These are phyloP conservation scores for Vulpes vulpes DNA, from an alignment of 2,113 vertebrate species.

Conservation along the genomic window DNA sequence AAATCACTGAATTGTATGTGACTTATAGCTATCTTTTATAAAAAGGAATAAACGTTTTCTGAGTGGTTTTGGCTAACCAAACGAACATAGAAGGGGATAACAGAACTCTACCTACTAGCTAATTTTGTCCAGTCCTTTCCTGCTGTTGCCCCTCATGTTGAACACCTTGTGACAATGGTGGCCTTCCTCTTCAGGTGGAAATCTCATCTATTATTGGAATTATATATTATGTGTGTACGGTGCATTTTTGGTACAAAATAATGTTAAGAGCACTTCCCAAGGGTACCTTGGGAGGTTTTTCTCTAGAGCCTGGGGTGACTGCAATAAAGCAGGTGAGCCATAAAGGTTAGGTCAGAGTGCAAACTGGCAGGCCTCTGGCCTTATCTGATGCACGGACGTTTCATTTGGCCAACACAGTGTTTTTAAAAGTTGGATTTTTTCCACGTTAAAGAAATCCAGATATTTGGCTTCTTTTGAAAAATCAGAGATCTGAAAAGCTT, in stretches of 20 bases:
- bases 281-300: neutral
- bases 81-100: neutral
- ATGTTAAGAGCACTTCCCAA: conserved; percentile 18
- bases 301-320: neutral
- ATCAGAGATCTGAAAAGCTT: neutral
- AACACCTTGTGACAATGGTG: neutral
- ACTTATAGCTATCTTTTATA: conserved; percentile 36
- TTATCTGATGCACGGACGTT: neutral
- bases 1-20: neutral
- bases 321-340: neutral
- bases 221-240: neutral
- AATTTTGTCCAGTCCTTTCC: neutral
- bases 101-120: neutral
- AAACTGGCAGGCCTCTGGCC: neutral
- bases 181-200: neutral
- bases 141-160: neutral
- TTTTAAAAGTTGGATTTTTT: conserved; percentile 30
- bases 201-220: neutral
- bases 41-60: conserved; percentile 42
- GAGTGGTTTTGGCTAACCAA: conserved; percentile 43
- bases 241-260: conserved; percentile 35
- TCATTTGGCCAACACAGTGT: neutral
- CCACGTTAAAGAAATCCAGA: conserved; percentile 16
- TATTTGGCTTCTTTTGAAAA: conserved; percentile 45
- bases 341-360: neutral